Percentiles rank a stretch among this genome's conserved stretches.
These are phyloP conservation scores for Gavia stellata DNA, from an alignment of 2,113 vertebrate genomes.

Conservation along the genomic window DNA sequence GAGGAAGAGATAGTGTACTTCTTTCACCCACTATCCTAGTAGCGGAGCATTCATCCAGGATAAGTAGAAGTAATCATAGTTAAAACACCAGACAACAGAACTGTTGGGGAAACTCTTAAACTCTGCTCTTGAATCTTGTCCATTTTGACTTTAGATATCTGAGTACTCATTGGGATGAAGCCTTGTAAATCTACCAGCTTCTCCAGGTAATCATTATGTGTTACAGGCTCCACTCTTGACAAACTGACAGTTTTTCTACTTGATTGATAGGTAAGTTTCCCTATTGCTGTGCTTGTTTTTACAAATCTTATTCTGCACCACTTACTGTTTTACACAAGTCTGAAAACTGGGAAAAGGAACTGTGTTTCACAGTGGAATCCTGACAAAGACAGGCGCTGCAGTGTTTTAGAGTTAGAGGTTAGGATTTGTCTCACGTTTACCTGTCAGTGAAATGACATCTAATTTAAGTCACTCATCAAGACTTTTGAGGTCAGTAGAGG, in stretches of 20 bases:
- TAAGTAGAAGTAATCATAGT: not conserved
- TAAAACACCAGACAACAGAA: not conserved
- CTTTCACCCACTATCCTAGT: not conserved
- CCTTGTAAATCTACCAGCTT: not conserved
- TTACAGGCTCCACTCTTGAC: not conserved
- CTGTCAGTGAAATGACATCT: not conserved
- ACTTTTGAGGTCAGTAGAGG: not conserved
- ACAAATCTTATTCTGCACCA: not conserved
- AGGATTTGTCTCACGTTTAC: not conserved
- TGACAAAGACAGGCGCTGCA: not conserved
- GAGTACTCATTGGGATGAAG: not conserved
- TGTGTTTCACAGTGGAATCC: not conserved
- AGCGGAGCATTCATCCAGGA: not conserved
- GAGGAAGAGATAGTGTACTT: not conserved
- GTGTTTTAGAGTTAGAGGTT: not conserved
- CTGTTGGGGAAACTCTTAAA: not conserved
- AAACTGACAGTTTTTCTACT: not conserved
- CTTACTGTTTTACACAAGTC: not conserved
- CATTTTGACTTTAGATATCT: not conserved
- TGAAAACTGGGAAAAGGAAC: not conserved
- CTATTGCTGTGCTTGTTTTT: not conserved
- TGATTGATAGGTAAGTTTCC: not conserved
- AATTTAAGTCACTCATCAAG: not conserved
- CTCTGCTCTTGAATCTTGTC: not conserved
- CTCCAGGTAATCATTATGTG: not conserved